Base-by-base conservation (phyloP, 2,113 vertebrate genomes). In the Pterocles gutturalis region DNA sequence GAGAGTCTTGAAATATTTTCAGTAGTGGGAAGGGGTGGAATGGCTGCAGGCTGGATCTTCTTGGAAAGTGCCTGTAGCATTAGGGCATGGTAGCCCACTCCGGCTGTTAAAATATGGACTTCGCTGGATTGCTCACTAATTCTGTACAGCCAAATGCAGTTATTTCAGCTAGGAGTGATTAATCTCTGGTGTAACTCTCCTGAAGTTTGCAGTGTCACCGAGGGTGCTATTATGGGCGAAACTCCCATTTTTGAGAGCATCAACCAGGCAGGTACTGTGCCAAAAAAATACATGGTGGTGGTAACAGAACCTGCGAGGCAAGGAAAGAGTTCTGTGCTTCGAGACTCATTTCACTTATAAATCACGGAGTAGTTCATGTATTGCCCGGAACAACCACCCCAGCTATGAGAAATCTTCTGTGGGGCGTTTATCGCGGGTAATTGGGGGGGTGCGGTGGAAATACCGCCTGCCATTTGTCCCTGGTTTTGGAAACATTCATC, bases 1-100 rank as follows among this genome's bases (percentile, higher is more conserved):
- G 96, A 95, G 69, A 91, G n/a, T 69, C 83, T 91, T 84, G 73
- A 91, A 91, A 87, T 91, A 71, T 84, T 95, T 95, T 91, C 89
- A 85, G 0, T 84, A 66, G 70, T 85, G 89, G 77, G 53, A 95
- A 89, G 9, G n/a, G 62, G 8, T 65, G 73, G 57, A 89, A 95
- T 76, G 81, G 69, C 81, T 87, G 57, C 9, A 0, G 48, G 77
- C 73, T 82, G 89, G 81, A 93, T 95, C 49, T 69, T 87, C 73
- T 57, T 75, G 80, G 60, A 95, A 92, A 87, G 85, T 2, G 2
- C 61, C 55, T 28, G 43, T 53, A 82, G 61, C 31, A 5, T 53
- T 64, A 41, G 13, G 31, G 36, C 54, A 62, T 72, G 28, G 53
- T 66, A 85, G 72, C 70, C 36, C 0, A 2, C 54, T 69, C 54